Percentiles rank a stretch among this genome's conserved stretches.
phyloP scores from a whole-genome alignment of 1,140 invertebrate genomes.

The Sarcophaga peregrina region DNA sequence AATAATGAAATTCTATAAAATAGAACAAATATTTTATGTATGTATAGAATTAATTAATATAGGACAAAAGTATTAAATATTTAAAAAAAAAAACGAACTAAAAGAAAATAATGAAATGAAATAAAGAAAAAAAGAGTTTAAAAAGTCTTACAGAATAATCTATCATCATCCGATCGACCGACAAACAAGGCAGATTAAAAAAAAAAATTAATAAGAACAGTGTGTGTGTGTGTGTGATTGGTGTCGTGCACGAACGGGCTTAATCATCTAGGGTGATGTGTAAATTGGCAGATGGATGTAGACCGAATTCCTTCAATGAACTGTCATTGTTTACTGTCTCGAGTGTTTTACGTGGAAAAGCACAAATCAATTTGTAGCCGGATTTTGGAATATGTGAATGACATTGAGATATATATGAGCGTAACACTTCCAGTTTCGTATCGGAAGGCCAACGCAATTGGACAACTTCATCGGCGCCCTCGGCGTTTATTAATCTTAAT shows the following conservation, averaged over 20 bases:
- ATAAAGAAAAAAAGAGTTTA: neutral
- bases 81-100: neutral
- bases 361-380: constrained; percentile 63
- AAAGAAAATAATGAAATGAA: neutral
- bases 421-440: constrained; percentile 57
- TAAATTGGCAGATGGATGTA: constrained; percentile 64
- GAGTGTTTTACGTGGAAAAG: constrained; percentile 61
- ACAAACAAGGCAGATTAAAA: neutral
- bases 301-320: constrained; percentile 59
- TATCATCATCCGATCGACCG: neutral
- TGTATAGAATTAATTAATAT: neutral
- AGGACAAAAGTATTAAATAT: neutral
- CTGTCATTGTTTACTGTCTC: constrained; percentile 55
- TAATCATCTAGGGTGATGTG: constrained; percentile 64
- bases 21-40: neutral
- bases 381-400: constrained; percentile 60
- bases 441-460: constrained; percentile 64
- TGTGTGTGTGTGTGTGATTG: neutral
- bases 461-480: constrained; percentile 58
- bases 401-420: constrained; percentile 59
- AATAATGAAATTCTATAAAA: neutral
- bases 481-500: constrained; percentile 56
- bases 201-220: neutral
- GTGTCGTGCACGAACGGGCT: neutral
- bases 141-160: neutral